phyloP scores from a whole-genome alignment of 2,888 invertebrate species.

The Pheosia gnoma region DNA sequence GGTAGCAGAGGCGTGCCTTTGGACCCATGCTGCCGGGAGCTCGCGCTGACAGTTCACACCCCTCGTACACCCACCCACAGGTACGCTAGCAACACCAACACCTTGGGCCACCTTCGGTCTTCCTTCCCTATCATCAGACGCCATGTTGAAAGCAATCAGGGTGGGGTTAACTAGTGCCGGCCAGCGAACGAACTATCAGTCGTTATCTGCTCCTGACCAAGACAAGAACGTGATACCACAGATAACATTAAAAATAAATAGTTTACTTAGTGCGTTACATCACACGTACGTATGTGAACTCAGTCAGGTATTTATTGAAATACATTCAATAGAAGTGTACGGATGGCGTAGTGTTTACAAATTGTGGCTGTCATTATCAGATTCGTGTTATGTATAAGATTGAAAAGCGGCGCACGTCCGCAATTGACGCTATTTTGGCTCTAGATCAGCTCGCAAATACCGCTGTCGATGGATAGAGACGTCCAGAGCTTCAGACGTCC shows the following conservation, averaged over 20 bases:
- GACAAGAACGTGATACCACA: conserved; percentile 46
- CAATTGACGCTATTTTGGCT: conserved; percentile 72
- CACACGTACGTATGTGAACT: conserved; percentile 37
- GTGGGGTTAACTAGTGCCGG: conserved; percentile 39
- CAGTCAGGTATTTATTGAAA: conserved; percentile 53
- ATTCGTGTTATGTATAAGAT: conserved; percentile 49
- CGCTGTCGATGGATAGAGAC: conserved; percentile 46
- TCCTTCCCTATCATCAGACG: conserved; percentile 15
- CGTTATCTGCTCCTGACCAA: conserved; percentile 62
- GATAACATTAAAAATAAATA: conserved; percentile 28
- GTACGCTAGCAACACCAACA: conserved; percentile 37
- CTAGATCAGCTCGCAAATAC: conserved; percentile 62
- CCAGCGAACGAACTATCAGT: conserved; percentile 43
- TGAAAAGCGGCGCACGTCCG: conserved; percentile 58
- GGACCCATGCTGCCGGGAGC: conserved; percentile 77
- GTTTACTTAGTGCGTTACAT: conserved; percentile 45
- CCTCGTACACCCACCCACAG: conserved; percentile 69
- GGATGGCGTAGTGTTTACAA: conserved; percentile 65
- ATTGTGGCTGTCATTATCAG: conserved; percentile 59
- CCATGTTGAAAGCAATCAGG: conserved; percentile 40
- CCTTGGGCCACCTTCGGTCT: neutral
- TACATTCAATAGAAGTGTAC: conserved; percentile 50
- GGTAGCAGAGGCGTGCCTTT: conserved; percentile 57
- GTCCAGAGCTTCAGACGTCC: conserved; percentile 53
- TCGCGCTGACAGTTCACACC: conserved; percentile 63